Evolutionary conservation across 2,888 invertebrate species (phyloP), one percentile per base, ranked within the genome.

Genomic region (Meliscaeva auricollis): DNA sequence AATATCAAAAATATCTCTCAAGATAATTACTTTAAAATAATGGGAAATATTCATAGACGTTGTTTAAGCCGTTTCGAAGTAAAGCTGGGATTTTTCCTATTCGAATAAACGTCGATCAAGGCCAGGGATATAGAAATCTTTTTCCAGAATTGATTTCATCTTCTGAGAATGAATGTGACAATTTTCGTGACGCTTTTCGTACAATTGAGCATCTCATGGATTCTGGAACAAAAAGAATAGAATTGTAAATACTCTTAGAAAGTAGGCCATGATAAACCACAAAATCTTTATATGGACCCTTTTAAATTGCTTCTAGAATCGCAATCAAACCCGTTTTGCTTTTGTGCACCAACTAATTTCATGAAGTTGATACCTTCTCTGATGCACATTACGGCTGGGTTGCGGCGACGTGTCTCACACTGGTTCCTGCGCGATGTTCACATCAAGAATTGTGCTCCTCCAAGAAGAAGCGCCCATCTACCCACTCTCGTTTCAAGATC

Each of bases 401-500:
- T 78, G n/a, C 88, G 76, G 46, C 88, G 0, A 87, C 87, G 48
- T 89, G 88, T 11, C 62, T 75, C 87, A 88, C 87, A 26, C 78
- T 69, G 20, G 52, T 79, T 9, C 87, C 87, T 46, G 82, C 54
- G 35, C 87, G 78, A 78, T 88, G 88, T 56, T 88, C 87, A 9
- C 88, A 73, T 8, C 35, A 72, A 62, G 87, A 88, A 30, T 87
- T 78, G 30, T 84, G 88, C 17, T 88, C 87, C 50, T 87, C n/a
- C 78, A 2, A 89, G 20, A 52, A 88, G 60, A 64, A 88, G 56
- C 9, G 81, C 87, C 88, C 87, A 88, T 76, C 87, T 81, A 9
- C 87, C 88, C 7, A 88, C 85, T 46, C 87, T 68, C 7, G 75
- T 73, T 22, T 52, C 64, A 62, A 88, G 44, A 32, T 88, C 84